These are phyloP conservation scores for Aeoliscus strigatus DNA, from an alignment of 2,797 vertebrate species.

Conservation along the genomic window DNA sequence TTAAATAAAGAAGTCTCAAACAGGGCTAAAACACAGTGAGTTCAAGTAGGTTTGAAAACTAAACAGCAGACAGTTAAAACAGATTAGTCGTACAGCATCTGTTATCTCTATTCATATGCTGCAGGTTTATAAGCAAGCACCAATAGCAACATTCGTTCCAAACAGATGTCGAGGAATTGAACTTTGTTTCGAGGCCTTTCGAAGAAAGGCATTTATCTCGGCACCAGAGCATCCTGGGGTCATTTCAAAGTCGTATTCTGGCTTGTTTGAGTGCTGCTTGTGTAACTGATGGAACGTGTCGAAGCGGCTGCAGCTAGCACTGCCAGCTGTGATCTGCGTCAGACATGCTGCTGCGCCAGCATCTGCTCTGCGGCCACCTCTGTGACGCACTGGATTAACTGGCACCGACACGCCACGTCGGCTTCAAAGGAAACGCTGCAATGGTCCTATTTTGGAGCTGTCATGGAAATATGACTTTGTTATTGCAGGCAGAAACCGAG, in stretches of 20 bases:
- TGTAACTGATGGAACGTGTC: constrained; percentile 61
- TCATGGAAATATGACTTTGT: constrained; percentile 15
- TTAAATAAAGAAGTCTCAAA: too few species aligned
- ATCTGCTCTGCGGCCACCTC: constrained; percentile 55
- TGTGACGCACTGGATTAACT: constrained; percentile 36
- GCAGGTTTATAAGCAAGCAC: too few species aligned
- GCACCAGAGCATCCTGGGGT: constrained; percentile 44
- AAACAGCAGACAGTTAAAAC: too few species aligned
- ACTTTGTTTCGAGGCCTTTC: too few species aligned
- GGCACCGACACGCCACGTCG: constrained; percentile 18
- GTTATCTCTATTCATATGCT: too few species aligned
- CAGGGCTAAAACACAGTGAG: too few species aligned
- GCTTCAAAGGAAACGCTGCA: constrained; percentile 25
- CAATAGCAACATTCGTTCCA: too few species aligned
- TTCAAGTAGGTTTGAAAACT: too few species aligned
- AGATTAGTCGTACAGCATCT: too few species aligned
- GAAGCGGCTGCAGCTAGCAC: constrained; percentile 41
- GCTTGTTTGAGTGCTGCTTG: constrained; percentile 21
- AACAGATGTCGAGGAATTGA: too few species aligned
- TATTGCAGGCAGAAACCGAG: constrained; percentile 11
- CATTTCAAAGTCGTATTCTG: constrained; percentile 55
- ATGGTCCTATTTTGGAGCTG: constrained; percentile 7
- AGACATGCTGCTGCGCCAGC: constrained; percentile 62
- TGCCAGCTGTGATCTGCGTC: constrained; percentile 65
- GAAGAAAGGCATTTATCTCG: constrained; percentile 28